A percentile compares a stretch with the other conserved stretches of the same genome.
Conservation (phyloP, 2,888 invertebrate genomes). For the Hipparchia semele region DNA sequence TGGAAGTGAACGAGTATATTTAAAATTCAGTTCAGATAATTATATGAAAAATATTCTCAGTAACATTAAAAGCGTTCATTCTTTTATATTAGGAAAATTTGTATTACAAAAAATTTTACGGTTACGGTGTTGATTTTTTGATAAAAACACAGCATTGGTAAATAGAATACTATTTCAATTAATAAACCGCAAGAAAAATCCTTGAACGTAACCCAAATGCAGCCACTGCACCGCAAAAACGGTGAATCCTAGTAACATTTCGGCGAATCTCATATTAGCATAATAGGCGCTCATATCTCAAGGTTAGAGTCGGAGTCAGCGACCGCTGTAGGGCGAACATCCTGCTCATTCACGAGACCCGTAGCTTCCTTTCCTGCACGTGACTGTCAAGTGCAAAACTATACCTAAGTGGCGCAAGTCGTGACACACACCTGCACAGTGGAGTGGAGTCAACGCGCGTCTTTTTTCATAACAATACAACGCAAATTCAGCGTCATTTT, state of each 20-base stretch:
- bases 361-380: conserved; percentile 39
- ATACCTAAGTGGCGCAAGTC: background rate
- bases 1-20: background rate
- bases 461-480: background rate
- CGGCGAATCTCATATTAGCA: conserved; percentile 49
- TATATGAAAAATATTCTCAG: background rate
- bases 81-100: too few relatives aligned
- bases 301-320: conserved; percentile 49
- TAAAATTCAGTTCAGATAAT: background rate
- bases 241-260: conserved; percentile 45
- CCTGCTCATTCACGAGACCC: conserved; percentile 41
- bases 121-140: too few relatives aligned
- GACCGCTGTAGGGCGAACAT: conserved; percentile 51
- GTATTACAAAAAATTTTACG: too few relatives aligned
- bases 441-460: background rate
- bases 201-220: conserved; percentile 17
- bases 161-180: background rate
- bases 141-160: too few relatives aligned
- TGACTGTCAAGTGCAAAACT: conserved; percentile 31
- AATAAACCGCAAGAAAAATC: background rate
- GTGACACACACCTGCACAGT: background rate
- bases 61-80: too few relatives aligned
- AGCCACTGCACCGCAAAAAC: conserved; percentile 3
- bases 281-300: conserved; percentile 48
- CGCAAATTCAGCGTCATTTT: too few relatives aligned